These are phyloP conservation scores for Sebastes vulpes DNA, from an alignment of 2,797 vertebrate genomes.

Conservation along the genomic window DNA sequence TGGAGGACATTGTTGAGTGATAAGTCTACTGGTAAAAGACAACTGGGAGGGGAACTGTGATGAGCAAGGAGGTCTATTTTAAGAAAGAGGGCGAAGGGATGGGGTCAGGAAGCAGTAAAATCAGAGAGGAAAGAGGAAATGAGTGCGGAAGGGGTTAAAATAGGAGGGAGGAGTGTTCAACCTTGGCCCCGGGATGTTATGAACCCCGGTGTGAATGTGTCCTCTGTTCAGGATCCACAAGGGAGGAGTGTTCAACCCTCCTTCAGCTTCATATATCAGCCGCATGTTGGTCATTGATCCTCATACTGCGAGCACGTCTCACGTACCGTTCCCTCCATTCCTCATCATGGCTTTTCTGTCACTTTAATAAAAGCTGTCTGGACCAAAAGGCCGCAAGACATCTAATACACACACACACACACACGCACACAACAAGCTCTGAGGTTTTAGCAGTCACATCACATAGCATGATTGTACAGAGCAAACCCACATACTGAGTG, in stretches of 20 bases:
- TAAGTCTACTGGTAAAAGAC: slow-evolving; percentile 3
- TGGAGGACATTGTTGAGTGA: slow-evolving; percentile 38
- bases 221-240: slow-evolving; percentile 71
- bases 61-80: slow-evolving; percentile 44
- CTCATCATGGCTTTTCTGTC: slow-evolving; percentile 44
- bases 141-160: slow-evolving; percentile 44
- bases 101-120: slow-evolving; percentile 27
- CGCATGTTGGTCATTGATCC: slow-evolving; percentile 30
- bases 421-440: slow-evolving; percentile 21
- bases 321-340: not conserved
- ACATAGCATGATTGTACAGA: slow-evolving; percentile 44
- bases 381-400: slow-evolving; percentile 35
- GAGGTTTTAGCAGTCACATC: slow-evolving; percentile 63
- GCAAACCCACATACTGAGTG: slow-evolving; percentile 50
- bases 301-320: slow-evolving; percentile 26
- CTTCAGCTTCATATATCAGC: slow-evolving; percentile 31
- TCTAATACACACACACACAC: slow-evolving; percentile 11
- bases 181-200: slow-evolving; percentile 55
- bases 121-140: slow-evolving; percentile 28
- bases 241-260: slow-evolving; percentile 60
- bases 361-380: slow-evolving; percentile 55
- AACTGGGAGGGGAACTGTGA: slow-evolving; percentile 46
- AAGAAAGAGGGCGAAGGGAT: slow-evolving; percentile 1
- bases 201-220: slow-evolving; percentile 67
- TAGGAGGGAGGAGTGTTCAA: slow-evolving; percentile 25